Evolutionary conservation across 2,797 vertebrate species (phyloP), one percentile per base, ranked within the genome.

Genomic region (Karalla daura): DNA sequence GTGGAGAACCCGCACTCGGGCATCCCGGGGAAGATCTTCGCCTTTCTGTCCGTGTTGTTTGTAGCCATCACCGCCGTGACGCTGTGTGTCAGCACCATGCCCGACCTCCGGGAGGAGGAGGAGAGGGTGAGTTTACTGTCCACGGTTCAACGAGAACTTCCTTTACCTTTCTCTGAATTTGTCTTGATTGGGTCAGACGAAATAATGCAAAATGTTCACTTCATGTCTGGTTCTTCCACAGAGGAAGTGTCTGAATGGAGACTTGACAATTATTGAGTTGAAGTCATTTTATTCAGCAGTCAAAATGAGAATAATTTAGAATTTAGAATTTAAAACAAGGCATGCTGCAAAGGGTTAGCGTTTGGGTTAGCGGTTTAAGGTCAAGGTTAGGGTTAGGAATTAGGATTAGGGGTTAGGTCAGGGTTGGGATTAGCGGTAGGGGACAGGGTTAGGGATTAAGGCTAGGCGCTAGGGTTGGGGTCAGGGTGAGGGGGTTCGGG

Each of bases 71-170:
- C 96, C 0, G 94, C 96, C 0, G 95, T 99, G 68, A 98, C 96
- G 65, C 94, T 99, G 76, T 98, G 97, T 79, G 90, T 98, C 84
- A 97, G 98, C 92, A 99, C 98, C 87, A 98, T 98, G 97, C 97
- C 98, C 0, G 97, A 98, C 81, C 89, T 99, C 76, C 92, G 97
- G 76, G 96, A 95, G 6, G 96, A 99, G 71, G 97, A 98, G 86
- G 96, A 98, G 83, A 91, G 95, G 95, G 97, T 98, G 88, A 97
- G 96, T 93, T 47, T n/a, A 32, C 32, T 17, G n/a, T 17, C 30
- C 24, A 12, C 23, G 44, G 5, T 52, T 50, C 23, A 45, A 5
- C 23, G n/a, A 70, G 27, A 9, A 30, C 17, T 20, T 21, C 18
- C 54, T 28, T 18, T 27, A 9, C 5, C 18, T 24, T 33, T 30